Base-by-base conservation (phyloP, 1,140 invertebrate species). In the Aricia agestis region DNA sequence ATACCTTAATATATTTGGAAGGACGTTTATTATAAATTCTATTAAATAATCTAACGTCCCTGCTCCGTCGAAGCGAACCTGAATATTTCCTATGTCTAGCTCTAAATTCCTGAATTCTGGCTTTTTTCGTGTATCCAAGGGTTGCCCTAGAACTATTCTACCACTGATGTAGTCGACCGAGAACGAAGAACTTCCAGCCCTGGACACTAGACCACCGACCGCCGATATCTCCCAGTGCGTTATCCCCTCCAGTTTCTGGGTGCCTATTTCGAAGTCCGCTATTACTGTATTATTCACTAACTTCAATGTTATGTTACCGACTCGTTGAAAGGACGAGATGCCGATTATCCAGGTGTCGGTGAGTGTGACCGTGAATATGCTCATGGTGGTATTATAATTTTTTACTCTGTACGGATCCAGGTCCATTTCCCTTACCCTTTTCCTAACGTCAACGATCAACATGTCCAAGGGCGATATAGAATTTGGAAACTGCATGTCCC, bases 391-490 rank as follows among this genome's bases (percentile, higher is more conserved):
- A 74, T 94, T 95, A 75, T 96, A 95, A 83, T 96, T 95, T 6
- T 94, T 92, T 1, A 96, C 75, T 79, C 93, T 92, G 74, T 94
- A 96, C 0, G 97, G 96, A 89, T 97, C 97, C 73, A 94, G 94
- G 6, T 94, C 93, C 88, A 94, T 94, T 45, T 94, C 87, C 10
- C 94, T 93, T 2, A 97, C 94, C 78, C 95, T 94, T 76, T 94
- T 95, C 10, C 96, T 92, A 1, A 93, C 93, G 79, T 96, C 95
- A 5, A 95, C 94, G 45, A 97, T 93, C 9, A 95, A 94, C 93
- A 96, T 96, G 78, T 98, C 96, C 63, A 97, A 92, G 0, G 96
- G 96, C 9, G 96, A 95, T 76, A 97, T 96, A 0, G 96, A 97
- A 85, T 97, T 97, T 0, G 96, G 96, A 78, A 97, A 96, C 61